These are phyloP conservation scores for Enteromius afrohamiltoni DNA, from an alignment of 2,797 vertebrate species.

Conservation along the genomic window DNA sequence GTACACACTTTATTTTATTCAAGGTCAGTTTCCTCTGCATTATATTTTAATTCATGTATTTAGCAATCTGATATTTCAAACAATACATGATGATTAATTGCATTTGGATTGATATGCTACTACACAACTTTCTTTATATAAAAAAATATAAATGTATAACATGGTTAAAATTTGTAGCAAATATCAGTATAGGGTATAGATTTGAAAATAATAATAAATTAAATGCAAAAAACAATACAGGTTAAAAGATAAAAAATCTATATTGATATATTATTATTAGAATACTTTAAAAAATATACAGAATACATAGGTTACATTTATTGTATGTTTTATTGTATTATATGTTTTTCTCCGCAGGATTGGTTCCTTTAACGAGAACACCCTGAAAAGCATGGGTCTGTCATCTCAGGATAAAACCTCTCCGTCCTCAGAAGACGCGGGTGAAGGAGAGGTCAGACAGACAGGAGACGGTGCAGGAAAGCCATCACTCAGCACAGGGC, in stretches of 20 bases:
- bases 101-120: neutral
- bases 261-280: too few species aligned
- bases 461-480: constrained; percentile 30
- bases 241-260: neutral
- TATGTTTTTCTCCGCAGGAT: constrained; percentile 56
- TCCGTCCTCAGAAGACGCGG: constrained; percentile 49
- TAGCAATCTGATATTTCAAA: neutral
- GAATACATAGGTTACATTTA: neutral
- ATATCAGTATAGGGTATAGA: neutral
- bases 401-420: constrained; percentile 63
- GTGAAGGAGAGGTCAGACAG: neutral
- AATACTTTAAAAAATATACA: neutral
- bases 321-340: too few species aligned
- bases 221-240: neutral
- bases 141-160: neutral
- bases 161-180: neutral
- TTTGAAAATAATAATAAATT: neutral
- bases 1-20: neutral
- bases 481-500: constrained; percentile 79
- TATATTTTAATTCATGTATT: neutral
- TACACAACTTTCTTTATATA: neutral
- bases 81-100: neutral
- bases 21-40: neutral
- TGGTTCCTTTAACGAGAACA: constrained; percentile 74
- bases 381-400: constrained; percentile 64